Evolutionary conservation across 2,888 invertebrate species (phyloP), one percentile per base, ranked within the genome.

Genomic region (Drosophila aldrichi): DNA sequence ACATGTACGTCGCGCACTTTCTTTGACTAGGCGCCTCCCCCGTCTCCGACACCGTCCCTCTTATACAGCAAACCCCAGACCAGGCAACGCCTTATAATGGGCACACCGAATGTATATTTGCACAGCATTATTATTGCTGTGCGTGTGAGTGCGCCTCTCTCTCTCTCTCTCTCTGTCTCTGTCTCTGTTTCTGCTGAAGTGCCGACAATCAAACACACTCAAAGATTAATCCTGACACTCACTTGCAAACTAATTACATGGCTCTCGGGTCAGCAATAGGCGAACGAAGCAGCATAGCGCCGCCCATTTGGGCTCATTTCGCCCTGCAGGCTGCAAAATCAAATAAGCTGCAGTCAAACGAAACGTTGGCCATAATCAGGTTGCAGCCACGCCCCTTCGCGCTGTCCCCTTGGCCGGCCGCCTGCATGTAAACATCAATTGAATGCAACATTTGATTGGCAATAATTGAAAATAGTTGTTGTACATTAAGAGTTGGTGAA

Each of bases 401-500:
- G 10, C 32, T 10, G 10, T 32, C 10, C 8, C 8, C 29, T 29
- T 29, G 29, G 25, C 25, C 25, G 3, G 10, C 18, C 5, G n/a
- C 63, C 62, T 70, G 87, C 89, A 81, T 86, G 83, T 89, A 89
- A 88, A 90, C 90, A 90, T 84, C 90, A 84, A 88, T 88, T 89
- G 89, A 90, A 90, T 87, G 92, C 91, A 90, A 87, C 90, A 90
- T 91, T 91, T 91, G 91, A 91, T 92, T 91, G 91, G 90, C 88
- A 91, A 92, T 91, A 92, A 91, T 91, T 91, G 91, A 87, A 90
- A 91, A 91, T 91, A 88, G 88, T 91, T 91, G 89, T 81, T 82
- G 83, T 79, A 82, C 75, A 88, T 84, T 83, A 83, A 80, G 81
- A 81, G 74, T 54, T 51, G 65, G 9, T 25, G 32, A 60, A 41